phyloP scores from a whole-genome alignment of 2,888 invertebrate genomes.

The Argynnis bischoffii region DNA sequence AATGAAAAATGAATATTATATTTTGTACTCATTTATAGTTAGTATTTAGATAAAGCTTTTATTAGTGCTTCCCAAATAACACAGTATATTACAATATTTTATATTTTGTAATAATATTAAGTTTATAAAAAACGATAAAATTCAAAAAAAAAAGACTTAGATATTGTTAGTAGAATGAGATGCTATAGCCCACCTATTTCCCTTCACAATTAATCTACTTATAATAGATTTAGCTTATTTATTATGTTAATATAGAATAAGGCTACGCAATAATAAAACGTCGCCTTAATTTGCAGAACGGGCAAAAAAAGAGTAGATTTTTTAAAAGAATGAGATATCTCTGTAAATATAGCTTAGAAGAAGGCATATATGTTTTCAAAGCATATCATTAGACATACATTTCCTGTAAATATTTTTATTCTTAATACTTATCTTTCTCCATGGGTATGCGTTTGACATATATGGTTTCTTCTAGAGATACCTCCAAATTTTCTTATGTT shows the following conservation, averaged over 20 bases:
- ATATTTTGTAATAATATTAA: no score
- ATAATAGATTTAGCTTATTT: no score
- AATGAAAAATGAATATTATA: conserved; percentile 1
- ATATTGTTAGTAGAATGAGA: no score
- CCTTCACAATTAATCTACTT: no score
- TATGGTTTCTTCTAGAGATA: conserved; percentile 19
- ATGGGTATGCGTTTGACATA: background rate
- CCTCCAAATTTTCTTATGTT: conserved; percentile 4
- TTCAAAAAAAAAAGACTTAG: no score
- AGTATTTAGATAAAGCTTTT: conserved; percentile 1
- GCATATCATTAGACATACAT: background rate
- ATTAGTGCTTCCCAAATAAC: conserved; percentile 9
- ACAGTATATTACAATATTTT: no score
- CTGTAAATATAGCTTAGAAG: conserved; percentile 20
- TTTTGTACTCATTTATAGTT: conserved; percentile 15
- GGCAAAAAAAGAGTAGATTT: background rate
- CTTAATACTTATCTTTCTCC: background rate
- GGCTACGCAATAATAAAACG: background rate
- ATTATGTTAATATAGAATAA: no score
- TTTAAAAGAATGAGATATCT: conserved; percentile 10
- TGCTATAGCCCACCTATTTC: no score
- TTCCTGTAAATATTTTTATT: background rate
- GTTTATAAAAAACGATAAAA: no score
- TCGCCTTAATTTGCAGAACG: no score
- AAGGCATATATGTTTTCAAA: conserved; percentile 7